Conservation (phyloP, 2,113 vertebrate genomes). For the Amphiprion percula region DNA sequence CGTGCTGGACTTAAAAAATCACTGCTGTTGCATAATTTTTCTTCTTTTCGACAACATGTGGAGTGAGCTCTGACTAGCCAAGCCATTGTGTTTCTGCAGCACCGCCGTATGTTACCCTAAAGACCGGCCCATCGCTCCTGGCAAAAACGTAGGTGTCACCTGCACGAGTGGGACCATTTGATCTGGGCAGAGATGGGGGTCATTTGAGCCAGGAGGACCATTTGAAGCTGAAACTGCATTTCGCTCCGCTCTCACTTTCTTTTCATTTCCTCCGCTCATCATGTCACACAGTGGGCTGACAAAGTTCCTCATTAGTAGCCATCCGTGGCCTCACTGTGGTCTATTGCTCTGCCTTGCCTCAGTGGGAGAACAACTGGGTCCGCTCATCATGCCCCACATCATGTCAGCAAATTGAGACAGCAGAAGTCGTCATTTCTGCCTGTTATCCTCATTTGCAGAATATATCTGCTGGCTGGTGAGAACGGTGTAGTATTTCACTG, state of each 20-base stretch:
- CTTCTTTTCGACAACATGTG: slow-evolving; percentile 14
- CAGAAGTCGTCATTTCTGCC: slow-evolving; percentile 40
- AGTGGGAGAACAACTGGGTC: slow-evolving; percentile 9
- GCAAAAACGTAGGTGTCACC: slow-evolving; percentile 52
- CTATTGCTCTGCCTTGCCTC: slow-evolving; percentile 40
- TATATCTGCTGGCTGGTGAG: background rate
- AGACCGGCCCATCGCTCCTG: slow-evolving; percentile 26
- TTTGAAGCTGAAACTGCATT: slow-evolving; percentile 49
- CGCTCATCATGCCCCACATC: slow-evolving; percentile 42
- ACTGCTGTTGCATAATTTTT: background rate
- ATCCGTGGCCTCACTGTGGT: slow-evolving; percentile 13
- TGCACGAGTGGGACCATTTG: slow-evolving; percentile 45
- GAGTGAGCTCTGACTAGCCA: background rate
- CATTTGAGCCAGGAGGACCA: slow-evolving; percentile 47
- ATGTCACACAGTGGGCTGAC: slow-evolving; percentile 49
- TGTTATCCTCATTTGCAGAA: slow-evolving; percentile 19
- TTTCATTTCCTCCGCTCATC: slow-evolving; percentile 43
- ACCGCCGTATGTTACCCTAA: slow-evolving; percentile 43
- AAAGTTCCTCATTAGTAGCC: slow-evolving; percentile 60
- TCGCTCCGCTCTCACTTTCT: slow-evolving; percentile 38
- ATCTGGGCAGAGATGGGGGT: slow-evolving; percentile 31
- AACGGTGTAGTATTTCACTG: background rate
- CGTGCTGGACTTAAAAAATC: background rate
- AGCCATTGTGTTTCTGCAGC: slow-evolving; percentile 33
- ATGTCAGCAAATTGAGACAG: slow-evolving; percentile 54